Conservation (phyloP, 2,113 vertebrate genomes). For the Lampris incognitus region DNA sequence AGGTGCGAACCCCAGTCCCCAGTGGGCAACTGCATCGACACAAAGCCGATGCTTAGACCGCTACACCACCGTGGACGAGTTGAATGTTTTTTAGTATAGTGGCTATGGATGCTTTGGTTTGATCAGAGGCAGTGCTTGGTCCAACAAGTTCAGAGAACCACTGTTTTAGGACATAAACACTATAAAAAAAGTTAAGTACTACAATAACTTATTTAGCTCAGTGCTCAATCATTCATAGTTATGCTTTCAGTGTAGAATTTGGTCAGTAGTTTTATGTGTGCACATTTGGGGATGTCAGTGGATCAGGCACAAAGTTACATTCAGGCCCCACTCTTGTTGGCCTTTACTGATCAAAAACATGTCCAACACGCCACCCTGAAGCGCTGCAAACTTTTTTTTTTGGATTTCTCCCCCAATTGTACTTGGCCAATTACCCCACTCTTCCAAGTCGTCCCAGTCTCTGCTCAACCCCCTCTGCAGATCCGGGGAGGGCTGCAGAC, state of each 20-base stretch:
- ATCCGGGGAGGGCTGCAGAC: no score
- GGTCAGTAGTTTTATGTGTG: not conserved
- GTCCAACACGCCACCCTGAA: constrained; percentile 11
- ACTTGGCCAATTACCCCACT: no score
- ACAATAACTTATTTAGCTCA: not conserved
- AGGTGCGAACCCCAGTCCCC: no score
- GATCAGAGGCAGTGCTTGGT: no score
- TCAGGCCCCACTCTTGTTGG: constrained; percentile 47
- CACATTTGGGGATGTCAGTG: not conserved
- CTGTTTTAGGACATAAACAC: not conserved
- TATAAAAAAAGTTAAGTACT: not conserved
- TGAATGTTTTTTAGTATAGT: no score
- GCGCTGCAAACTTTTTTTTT: constrained; percentile 14
- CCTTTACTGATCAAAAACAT: constrained; percentile 40
- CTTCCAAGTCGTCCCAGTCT: no score
- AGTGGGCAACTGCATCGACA: no score
- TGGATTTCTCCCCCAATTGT: no score
- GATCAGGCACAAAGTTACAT: constrained; percentile 28
- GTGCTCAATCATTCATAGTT: not conserved
- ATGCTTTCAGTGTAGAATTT: not conserved
- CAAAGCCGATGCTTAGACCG: no score
- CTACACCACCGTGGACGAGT: no score
- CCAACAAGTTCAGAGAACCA: not conserved
- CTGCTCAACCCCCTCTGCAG: no score
- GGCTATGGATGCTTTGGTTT: no score